These are phyloP conservation scores for Lepilemur septentrionalis DNA, from an alignment of 2,797 vertebrate species.

Conservation along the genomic window DNA sequence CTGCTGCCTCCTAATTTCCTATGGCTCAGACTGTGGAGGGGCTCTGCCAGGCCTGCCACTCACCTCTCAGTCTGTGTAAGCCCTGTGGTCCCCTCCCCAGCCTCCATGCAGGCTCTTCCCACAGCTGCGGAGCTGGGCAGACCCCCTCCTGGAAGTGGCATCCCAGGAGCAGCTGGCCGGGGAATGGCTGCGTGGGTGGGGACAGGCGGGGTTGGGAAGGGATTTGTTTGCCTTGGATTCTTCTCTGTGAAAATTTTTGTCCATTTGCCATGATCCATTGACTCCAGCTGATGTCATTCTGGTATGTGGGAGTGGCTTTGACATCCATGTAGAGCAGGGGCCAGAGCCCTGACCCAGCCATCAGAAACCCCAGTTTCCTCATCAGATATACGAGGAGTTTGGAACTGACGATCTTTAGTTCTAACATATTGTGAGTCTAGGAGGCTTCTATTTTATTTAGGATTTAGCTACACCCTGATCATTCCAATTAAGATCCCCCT, in stretches of 20 bases:
- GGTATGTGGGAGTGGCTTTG: background rate
- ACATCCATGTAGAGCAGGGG: background rate
- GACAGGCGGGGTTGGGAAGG: constrained; percentile 8
- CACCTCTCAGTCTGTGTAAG: background rate
- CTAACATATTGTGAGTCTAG: background rate
- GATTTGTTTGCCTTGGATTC: constrained; percentile 55
- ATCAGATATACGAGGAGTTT: background rate
- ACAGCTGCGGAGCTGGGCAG: background rate
- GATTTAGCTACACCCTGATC: background rate
- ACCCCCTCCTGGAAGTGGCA: background rate
- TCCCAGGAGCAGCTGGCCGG: background rate
- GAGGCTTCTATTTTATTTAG: constrained; percentile 15
- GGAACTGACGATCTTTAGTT: background rate
- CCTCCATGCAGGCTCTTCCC: background rate
- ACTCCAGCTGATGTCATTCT: constrained; percentile 50
- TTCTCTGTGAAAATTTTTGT: constrained; percentile 49
- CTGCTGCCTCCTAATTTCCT: background rate
- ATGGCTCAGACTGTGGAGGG: background rate
- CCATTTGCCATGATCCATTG: constrained; percentile 31
- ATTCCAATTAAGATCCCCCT: background rate
- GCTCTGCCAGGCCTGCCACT: background rate
- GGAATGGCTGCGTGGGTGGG: background rate
- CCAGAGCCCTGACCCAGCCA: background rate
- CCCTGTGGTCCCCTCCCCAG: background rate
- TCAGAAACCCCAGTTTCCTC: background rate